phyloP scores from a whole-genome alignment of 2,797 vertebrate genomes.

The Pangasius djambal region DNA sequence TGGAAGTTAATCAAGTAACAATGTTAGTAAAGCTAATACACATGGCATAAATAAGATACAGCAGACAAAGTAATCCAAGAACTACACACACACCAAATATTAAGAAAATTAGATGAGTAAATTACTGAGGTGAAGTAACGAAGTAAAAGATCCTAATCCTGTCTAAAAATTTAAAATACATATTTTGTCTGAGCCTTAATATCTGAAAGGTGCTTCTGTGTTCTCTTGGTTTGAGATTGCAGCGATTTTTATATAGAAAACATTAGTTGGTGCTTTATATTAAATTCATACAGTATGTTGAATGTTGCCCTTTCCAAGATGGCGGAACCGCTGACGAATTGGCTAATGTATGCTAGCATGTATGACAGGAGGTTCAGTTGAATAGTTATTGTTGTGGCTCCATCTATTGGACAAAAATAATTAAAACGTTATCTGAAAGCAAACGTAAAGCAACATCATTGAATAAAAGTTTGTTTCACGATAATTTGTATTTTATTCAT shows the following conservation, averaged over 20 bases:
- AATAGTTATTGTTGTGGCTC: constrained; percentile 19
- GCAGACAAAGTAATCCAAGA: not conserved
- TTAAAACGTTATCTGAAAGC: not conserved
- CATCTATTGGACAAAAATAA: constrained; percentile 41
- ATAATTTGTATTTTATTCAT: not conserved
- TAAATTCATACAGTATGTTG: not conserved
- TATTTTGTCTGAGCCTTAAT: not conserved
- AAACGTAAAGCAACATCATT: not conserved
- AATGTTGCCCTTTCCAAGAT: not conserved
- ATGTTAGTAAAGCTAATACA: not conserved
- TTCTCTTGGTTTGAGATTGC: not conserved
- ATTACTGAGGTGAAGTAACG: not conserved
- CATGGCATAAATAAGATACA: not conserved
- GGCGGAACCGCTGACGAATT: not conserved
- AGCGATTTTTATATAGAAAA: not conserved
- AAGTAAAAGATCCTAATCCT: not conserved
- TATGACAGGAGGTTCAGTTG: not conserved
- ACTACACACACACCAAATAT: not conserved
- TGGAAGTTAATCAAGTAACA: not conserved
- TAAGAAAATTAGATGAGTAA: not conserved
- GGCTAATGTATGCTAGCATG: not conserved
- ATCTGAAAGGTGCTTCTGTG: not conserved
- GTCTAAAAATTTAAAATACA: not conserved
- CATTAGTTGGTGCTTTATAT: not conserved
- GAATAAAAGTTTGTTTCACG: not conserved